Evolutionary conservation across 1,140 invertebrate species (phyloP), one percentile per base, ranked within the genome.

Genomic region (Penaeus vannamei): DNA sequence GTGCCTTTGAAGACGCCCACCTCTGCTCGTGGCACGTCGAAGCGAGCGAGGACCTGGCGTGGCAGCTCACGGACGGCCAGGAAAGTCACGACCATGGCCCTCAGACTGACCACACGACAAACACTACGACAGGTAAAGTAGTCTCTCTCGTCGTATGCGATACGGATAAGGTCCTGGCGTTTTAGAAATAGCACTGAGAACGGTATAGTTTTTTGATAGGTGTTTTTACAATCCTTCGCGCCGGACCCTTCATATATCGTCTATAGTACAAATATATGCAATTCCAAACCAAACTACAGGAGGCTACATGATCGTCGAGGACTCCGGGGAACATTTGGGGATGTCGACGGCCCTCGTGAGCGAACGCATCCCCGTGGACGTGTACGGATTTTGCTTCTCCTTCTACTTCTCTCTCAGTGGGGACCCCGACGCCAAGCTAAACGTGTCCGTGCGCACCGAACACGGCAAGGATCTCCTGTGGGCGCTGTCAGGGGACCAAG

Each of bases 1-100:
- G 87, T 61, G 46, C 82, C 20, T 89, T 89, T 84, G 87, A 89
- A 23, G 82, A 89, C 23, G 82, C 87, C 26, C 82, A 89, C 36
- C 61, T 80, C 59, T 89, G 87, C 42, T 61, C 60, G 17, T 89
- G 87, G 87, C 46, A 66, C 22, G 83, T 84, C 23, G 87, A 89
- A n/a, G 46, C 14, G 61, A 61, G 22, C 64, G 72, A 69, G 29
- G 46, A 89, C 32, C 62, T 89, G 0, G 26, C 69, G 1, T 89
- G 87, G 87, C 60, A 84, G 87, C 23, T 89, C 29, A 79, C 87
- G 29, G 76, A 89, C 84, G 87, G 87, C 46, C 32, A 42, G 23
- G 66, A 89, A n/a, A 59, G 59, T 12, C 82, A 89, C 20, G 72
- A 61, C 42, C 29, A 46, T 46, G 87, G 87, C 5, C 87, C 87